Percentiles rank a stretch among this genome's conserved stretches.
These are phyloP conservation scores for Polyploca ridens DNA, from an alignment of 2,888 invertebrate species.

Conservation along the genomic window DNA sequence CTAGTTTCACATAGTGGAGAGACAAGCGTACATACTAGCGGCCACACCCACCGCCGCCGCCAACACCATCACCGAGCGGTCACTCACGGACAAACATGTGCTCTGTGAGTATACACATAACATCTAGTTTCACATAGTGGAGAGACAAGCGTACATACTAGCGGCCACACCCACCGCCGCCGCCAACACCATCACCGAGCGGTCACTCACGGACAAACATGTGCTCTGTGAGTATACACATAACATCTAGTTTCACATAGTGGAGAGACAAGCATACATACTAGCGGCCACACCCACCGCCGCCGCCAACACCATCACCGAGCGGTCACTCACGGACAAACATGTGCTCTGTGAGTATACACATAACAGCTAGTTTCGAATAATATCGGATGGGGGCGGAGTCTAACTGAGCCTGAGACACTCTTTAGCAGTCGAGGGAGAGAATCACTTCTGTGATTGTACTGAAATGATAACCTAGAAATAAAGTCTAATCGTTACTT, in stretches of 20 bases:
- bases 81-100: conserved; percentile 94
- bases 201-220: conserved; percentile 95
- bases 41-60: conserved; percentile 92
- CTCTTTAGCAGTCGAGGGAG: too few relatives aligned
- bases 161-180: conserved; percentile 91
- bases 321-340: conserved; percentile 95
- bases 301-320: conserved; percentile 95
- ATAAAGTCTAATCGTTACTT: too few relatives aligned
- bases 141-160: conserved; percentile 95
- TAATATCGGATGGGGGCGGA: too few relatives aligned
- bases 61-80: conserved; percentile 95
- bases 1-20: conserved; percentile 90
- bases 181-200: conserved; percentile 95
- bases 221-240: conserved; percentile 86
- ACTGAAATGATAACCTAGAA: too few relatives aligned
- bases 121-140: conserved; percentile 87
- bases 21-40: conserved; percentile 94
- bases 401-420: too few relatives aligned
- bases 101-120: conserved; percentile 82
- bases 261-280: conserved; percentile 94
- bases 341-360: conserved; percentile 89
- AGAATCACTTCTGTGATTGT: too few relatives aligned
- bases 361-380: not conserved
- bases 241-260: conserved; percentile 83
- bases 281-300: conserved; percentile 91